These are phyloP conservation scores for Vidua macroura DNA, from an alignment of 2,113 vertebrate species.

Conservation along the genomic window DNA sequence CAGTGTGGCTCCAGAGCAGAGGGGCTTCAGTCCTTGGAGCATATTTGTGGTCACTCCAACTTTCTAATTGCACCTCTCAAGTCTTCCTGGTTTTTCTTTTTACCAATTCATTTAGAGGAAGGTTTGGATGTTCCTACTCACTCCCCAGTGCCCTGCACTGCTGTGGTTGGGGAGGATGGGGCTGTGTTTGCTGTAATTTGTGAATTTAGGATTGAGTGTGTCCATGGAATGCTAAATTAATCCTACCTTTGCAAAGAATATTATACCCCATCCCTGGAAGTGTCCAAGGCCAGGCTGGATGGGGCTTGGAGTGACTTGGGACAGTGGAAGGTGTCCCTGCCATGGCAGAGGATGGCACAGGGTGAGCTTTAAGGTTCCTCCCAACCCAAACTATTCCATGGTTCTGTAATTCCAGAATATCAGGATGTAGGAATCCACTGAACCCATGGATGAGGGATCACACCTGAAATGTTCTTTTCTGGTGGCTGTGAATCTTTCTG, in stretches of 20 bases:
- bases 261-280: fast-evolving
- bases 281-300: fast-evolving
- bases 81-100: not conserved
- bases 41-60: not conserved
- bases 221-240: not conserved
- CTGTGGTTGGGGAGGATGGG: not conserved
- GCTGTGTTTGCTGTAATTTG: not conserved
- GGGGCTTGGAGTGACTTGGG: not conserved
- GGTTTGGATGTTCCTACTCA: not conserved
- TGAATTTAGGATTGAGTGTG: not conserved
- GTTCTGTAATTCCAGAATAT: not conserved
- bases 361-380: fast-evolving
- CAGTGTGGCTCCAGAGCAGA: not conserved
- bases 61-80: not conserved
- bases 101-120: not conserved
- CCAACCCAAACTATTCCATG: not conserved
- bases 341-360: not conserved
- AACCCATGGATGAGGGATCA: fast-evolving
- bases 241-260: not conserved
- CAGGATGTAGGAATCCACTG: not conserved
- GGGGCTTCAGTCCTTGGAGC: not conserved
- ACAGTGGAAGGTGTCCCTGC: not conserved
- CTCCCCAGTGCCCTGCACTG: not conserved
- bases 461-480: not conserved
- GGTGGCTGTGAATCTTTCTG: not conserved